Percentiles rank a stretch among this genome's conserved stretches.
Conservation (phyloP, 2,888 invertebrate genomes). For the Athrips mouffetella region DNA sequence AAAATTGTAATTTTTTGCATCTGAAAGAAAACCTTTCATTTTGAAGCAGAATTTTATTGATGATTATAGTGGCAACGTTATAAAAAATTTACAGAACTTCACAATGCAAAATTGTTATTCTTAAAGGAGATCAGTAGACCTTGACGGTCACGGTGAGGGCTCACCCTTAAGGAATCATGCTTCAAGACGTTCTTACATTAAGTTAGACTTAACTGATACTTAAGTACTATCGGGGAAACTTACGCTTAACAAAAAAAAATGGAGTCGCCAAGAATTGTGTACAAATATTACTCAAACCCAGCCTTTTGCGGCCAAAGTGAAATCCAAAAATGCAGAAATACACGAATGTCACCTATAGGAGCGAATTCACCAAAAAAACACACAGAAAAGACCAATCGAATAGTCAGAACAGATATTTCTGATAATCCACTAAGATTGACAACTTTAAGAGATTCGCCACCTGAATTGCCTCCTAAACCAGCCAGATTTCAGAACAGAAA, state of each 20-base stretch:
- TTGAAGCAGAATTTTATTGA: too few species aligned
- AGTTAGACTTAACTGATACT: slow-evolving; percentile 25
- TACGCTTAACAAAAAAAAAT: slow-evolving; percentile 49
- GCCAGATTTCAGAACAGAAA: slow-evolving; percentile 54
- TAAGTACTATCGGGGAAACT: slow-evolving; percentile 36
- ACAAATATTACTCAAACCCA: slow-evolving; percentile 86
- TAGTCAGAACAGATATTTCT: slow-evolving; percentile 67
- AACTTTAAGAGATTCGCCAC: slow-evolving; percentile 59
- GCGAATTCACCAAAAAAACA: slow-evolving; percentile 67
- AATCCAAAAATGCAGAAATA: slow-evolving; percentile 57
- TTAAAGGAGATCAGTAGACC: slow-evolving; percentile 23
- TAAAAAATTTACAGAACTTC: too few species aligned
- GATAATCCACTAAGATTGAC: slow-evolving; percentile 68
- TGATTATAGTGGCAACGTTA: too few species aligned
- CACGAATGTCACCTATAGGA: slow-evolving; percentile 64
- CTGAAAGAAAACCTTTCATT: too few species aligned
- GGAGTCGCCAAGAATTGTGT: slow-evolving; percentile 74
- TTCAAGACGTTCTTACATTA: slow-evolving; percentile 31
- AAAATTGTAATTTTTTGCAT: too few species aligned
- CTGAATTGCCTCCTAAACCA: slow-evolving; percentile 68
- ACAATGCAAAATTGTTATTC: not conserved
- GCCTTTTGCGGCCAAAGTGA: slow-evolving; percentile 90
- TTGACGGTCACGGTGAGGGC: slow-evolving; percentile 43
- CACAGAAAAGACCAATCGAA: slow-evolving; percentile 53
- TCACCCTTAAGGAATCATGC: slow-evolving; percentile 54